Percentiles rank a stretch among this genome's conserved stretches.
Evolutionary conservation across 2,888 invertebrate species (phyloP).

Genomic region (Drosophila colorata): DNA sequence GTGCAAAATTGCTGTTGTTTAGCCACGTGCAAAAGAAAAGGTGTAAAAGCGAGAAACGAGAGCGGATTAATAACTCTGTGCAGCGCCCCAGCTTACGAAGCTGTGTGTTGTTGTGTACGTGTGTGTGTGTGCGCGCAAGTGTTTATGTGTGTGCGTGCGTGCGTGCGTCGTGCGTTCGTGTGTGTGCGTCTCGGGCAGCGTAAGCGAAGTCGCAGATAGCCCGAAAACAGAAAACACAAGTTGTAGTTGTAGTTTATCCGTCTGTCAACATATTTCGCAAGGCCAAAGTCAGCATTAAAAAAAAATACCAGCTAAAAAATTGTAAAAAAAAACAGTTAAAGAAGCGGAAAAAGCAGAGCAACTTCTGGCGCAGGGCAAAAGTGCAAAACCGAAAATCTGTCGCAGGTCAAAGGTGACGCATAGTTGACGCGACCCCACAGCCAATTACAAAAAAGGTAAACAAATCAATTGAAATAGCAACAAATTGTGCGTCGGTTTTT

Average conservation of each 20-base stretch:
- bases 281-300: conserved; percentile 44
- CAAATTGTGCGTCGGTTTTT: conserved; percentile 4
- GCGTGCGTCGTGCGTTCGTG: conserved; percentile 27
- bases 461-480: conserved; percentile 28
- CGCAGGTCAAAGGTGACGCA: conserved; percentile 54
- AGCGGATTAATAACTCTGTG: conserved; percentile 12
- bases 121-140: conserved; percentile 23
- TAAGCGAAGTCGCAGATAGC: conserved; percentile 50
- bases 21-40: not conserved
- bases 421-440: conserved; percentile 16
- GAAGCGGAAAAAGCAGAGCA: conserved; percentile 13
- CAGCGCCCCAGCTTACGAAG: conserved; percentile 43
- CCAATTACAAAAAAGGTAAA: conserved; percentile 48
- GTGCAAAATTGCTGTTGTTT: conserved; percentile 7
- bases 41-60: conserved; percentile 12
- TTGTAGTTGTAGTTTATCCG: conserved; percentile 39
- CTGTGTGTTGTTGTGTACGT: conserved; percentile 33
- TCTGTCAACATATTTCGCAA: conserved; percentile 55
- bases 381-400: conserved; percentile 39
- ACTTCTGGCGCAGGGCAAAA: conserved; percentile 34
- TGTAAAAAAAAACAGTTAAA: conserved; percentile 13
- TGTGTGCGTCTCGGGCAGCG: conserved; percentile 48
- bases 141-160: conserved; percentile 34
- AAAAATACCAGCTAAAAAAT: conserved; percentile 11
- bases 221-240: conserved; percentile 55